These are phyloP conservation scores for Drosophila glabriapex DNA, from an alignment of 2,888 invertebrate genomes.

Conservation along the genomic window DNA sequence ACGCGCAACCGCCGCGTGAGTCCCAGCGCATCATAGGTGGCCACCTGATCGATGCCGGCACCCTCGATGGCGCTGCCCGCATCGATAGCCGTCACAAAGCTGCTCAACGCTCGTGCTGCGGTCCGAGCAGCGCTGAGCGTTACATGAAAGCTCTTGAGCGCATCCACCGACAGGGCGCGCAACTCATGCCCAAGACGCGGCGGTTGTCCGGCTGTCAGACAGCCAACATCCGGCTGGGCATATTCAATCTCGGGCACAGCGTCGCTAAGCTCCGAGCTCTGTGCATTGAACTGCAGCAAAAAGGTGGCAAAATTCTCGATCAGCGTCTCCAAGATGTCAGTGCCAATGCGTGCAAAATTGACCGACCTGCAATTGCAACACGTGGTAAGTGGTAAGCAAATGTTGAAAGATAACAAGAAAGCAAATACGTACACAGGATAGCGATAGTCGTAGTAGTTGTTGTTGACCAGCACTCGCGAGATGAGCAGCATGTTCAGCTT, in stretches of 20 bases:
- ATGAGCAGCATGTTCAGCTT: conserved; percentile 84
- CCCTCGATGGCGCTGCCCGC: conserved; percentile 81
- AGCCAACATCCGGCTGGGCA: conserved; percentile 74
- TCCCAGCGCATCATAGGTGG: conserved; percentile 81
- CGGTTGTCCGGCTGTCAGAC: conserved; percentile 68
- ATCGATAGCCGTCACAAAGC: conserved; percentile 81
- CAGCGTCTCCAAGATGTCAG: conserved; percentile 83
- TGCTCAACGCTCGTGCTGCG: conserved; percentile 80
- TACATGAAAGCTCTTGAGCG: conserved; percentile 81
- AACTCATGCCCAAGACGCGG: conserved; percentile 62
- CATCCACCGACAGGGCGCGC: conserved; percentile 66
- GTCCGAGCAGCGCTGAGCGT: conserved; percentile 83
- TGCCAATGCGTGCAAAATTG: conserved; percentile 84
- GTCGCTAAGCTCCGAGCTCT: conserved; percentile 61
- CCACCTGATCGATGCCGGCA: conserved; percentile 78
- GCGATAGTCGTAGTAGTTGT: conserved; percentile 83
- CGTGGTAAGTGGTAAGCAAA: background rate
- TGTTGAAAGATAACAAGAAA: background rate
- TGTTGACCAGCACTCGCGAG: conserved; percentile 75
- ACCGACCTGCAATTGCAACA: conserved; percentile 66
- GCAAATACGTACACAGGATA: conserved; percentile 82
- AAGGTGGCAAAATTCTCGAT: conserved; percentile 81
- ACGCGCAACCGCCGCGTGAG: conserved; percentile 79
- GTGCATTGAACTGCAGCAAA: conserved; percentile 82
- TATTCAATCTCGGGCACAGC: conserved; percentile 65